Conservation (phyloP, 2,797 vertebrate species). For the Rhynchonycteris naso region DNA sequence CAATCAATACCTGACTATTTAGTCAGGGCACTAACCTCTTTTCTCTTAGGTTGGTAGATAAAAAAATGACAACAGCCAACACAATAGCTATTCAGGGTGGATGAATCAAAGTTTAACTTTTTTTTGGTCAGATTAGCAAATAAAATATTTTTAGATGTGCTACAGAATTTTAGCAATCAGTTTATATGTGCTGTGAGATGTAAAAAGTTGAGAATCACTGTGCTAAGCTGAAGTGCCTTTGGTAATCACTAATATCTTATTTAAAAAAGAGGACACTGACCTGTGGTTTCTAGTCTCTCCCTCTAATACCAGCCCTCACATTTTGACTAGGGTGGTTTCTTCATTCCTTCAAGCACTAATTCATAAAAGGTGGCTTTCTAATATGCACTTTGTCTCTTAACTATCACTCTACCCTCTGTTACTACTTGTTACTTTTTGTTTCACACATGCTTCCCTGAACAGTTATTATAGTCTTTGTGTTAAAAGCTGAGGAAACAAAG, state of each 20-base stretch:
- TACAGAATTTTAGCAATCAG: too few species aligned
- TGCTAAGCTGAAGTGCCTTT: constrained; percentile 8
- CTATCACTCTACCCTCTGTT: background rate
- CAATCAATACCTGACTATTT: too few species aligned
- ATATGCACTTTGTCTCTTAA: background rate
- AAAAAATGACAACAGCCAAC: too few species aligned
- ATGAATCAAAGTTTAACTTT: too few species aligned
- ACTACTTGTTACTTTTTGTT: constrained; percentile 16
- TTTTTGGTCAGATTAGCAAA: too few species aligned
- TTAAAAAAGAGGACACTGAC: background rate
- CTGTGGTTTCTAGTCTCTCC: background rate
- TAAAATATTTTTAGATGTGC: too few species aligned
- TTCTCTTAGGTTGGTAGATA: too few species aligned
- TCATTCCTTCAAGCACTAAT: background rate
- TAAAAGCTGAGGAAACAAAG: constrained; percentile 45
- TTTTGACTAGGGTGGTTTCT: background rate
- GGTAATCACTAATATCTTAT: background rate
- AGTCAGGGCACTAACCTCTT: too few species aligned
- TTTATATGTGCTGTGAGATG: too few species aligned
- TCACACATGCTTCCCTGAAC: background rate
- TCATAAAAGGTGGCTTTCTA: background rate
- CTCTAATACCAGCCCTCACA: background rate
- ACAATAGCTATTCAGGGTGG: too few species aligned
- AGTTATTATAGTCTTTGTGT: background rate
- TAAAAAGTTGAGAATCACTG: too few species aligned